Evolutionary conservation across 2,113 vertebrate species (phyloP).

Genomic region (Halcyon senegalensis): DNA sequence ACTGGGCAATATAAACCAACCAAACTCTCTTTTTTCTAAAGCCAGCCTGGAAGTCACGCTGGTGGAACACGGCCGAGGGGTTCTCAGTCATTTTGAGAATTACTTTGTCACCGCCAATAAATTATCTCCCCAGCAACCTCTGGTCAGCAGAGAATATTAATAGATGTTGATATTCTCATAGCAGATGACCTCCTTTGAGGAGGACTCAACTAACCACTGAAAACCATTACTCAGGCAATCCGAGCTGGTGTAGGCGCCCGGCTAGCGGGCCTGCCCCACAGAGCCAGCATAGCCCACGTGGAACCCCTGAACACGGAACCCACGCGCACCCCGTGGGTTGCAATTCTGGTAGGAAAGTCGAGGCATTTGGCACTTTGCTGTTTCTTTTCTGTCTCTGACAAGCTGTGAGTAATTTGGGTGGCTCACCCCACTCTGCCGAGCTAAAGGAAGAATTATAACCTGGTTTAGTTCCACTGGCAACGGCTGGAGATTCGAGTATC

Average conservation of each 20-base stretch:
- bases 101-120: neutral
- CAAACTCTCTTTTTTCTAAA: neutral
- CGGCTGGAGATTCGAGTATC: neutral
- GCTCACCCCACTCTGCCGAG: neutral
- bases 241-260: neutral
- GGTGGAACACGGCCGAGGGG: neutral
- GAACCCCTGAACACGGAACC: neutral
- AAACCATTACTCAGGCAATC: neutral
- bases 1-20: neutral
- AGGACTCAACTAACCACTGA: neutral
- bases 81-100: conserved; percentile 13
- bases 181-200: neutral
- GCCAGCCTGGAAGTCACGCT: neutral
- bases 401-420: neutral
- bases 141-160: neutral
- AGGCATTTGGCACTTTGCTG: neutral
- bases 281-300: neutral
- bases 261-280: neutral
- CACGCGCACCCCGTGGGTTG: rapidly evolving
- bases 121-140: neutral
- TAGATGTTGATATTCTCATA: neutral
- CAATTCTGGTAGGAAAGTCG: neutral
- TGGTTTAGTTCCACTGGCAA: neutral
- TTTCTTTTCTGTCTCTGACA: neutral
- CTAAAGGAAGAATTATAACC: neutral